These are phyloP conservation scores for Zoanthus gigantus DNA, from an alignment of 92 coral and sea anemone species.

Conservation along the genomic window DNA sequence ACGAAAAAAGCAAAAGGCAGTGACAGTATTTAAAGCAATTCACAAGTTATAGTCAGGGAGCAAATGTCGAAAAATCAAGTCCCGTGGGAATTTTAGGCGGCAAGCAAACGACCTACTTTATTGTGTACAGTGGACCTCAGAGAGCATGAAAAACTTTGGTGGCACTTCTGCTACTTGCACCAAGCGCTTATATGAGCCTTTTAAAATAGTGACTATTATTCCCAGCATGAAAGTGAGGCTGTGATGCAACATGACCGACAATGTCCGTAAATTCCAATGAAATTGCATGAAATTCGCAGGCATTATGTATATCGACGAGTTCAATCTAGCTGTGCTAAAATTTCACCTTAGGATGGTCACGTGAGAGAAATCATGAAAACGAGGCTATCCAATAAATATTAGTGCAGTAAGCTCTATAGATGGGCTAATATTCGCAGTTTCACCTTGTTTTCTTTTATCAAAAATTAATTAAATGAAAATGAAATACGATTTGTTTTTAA, in stretches of 20 bases:
- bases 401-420: slow-evolving; percentile 10
- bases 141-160: neutral
- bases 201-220: neutral
- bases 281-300: neutral
- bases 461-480: neutral
- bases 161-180: neutral
- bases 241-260: neutral
- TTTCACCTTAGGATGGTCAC: slow-evolving; percentile 23
- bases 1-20: too few relatives aligned
- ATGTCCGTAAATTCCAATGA: neutral
- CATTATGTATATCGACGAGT: slow-evolving; percentile 10
- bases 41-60: too few relatives aligned
- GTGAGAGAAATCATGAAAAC: slow-evolving; percentile 19
- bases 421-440: slow-evolving; percentile 23
- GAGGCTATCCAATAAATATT: slow-evolving; percentile 11
- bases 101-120: too few relatives aligned
- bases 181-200: neutral
- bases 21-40: too few relatives aligned
- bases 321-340: slow-evolving; percentile 13
- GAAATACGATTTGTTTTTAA: slow-evolving; percentile 17
- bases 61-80: too few relatives aligned
- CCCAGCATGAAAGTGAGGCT: neutral
- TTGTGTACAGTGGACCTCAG: neutral
- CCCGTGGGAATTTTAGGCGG: too few relatives aligned
- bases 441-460: slow-evolving; percentile 12